Evolutionary conservation across 1,140 invertebrate species (phyloP), one percentile per base, ranked within the genome.

Genomic region (Heliothis subflexa): DNA sequence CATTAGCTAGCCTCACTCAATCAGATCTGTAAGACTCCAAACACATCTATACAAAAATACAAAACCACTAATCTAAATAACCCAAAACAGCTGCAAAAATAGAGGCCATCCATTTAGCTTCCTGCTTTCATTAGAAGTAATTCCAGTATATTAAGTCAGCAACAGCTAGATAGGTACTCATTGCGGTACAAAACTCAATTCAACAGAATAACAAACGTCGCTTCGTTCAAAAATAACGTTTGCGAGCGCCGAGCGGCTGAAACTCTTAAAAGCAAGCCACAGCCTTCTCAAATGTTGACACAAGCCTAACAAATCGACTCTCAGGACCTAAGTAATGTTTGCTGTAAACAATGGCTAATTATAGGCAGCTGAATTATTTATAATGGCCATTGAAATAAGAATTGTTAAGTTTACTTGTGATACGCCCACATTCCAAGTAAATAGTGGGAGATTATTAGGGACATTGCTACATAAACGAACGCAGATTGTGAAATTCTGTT

Each of bases 241-340:
- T 18, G 14, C 62, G 52, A 57, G 28, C 28, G n/a, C 52, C 59
- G 72, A 81, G 47, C 59, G 54, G 50, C 55, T 52, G 45, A 55
- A 76, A 76, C 81, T 68, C 78, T 82, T 71, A 40, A 52, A 59
- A 49, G 73, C 49, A 50, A 47, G 50, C 74, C 40, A 18, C 40
- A 49, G 71, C 33, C 62, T 78, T 33, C 12, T 73, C 75, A 79
- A 78, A 82, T 83, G 78, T 83, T 83, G 79, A 85, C 81, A 81
- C 59, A 71, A 55, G 73, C 25, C 70, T 71, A 78, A 81, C 78
- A 82, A 82, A 82, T 78, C 79, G 62, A 78, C 74, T 74, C 55
- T 45, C 76, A 79, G 74, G n/a, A 70, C 40, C 55, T 71, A 78
- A 79, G 61, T 59, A 72, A 72, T 82, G 73, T 81, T 80, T 82